These are phyloP conservation scores for Spisula solida DNA, from an alignment of 2,888 invertebrate genomes.

Conservation along the genomic window DNA sequence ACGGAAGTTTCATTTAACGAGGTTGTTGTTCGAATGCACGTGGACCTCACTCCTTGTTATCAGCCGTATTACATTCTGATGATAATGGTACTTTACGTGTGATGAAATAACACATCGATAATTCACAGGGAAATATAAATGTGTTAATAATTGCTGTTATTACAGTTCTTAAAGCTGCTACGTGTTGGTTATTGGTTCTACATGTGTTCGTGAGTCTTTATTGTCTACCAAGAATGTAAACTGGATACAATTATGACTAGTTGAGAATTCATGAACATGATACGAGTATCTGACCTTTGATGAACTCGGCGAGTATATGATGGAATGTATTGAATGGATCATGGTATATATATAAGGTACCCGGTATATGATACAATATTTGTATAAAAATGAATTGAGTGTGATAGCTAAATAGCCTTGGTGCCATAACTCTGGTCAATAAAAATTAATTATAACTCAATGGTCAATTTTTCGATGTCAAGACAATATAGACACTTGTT, in stretches of 20 bases:
- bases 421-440: no score
- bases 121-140: neutral
- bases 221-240: neutral
- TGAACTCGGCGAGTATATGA: neutral
- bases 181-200: neutral
- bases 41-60: neutral
- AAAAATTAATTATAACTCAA: no score
- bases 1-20: neutral
- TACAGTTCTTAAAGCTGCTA: neutral
- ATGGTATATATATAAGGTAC: neutral
- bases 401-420: no score
- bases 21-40: neutral
- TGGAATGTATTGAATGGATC: no score
- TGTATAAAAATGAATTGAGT: no score
- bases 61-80: neutral
- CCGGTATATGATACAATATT: no score
- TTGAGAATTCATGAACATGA: neutral
- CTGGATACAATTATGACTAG: neutral
- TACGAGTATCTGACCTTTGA: neutral
- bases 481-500: no score
- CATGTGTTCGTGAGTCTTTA: neutral
- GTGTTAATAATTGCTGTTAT: slow-evolving; percentile 23
- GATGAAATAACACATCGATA: neutral
- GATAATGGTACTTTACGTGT: neutral
- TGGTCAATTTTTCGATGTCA: no score